Evolutionary conservation across 2,797 vertebrate species (phyloP).

Genomic region (Pseudotriccus pelzelni): DNA sequence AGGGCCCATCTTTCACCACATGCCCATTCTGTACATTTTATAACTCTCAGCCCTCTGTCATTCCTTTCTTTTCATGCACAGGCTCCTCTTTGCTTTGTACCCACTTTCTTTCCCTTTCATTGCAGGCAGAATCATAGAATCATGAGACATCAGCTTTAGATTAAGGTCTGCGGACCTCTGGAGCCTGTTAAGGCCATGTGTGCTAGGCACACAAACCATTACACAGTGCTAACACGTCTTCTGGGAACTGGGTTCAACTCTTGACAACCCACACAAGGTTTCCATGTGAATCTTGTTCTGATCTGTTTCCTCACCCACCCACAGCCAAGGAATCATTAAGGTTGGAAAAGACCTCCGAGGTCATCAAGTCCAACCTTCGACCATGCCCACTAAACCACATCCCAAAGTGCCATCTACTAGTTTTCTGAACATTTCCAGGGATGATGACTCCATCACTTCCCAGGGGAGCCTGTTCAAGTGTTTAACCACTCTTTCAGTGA

Average conservation of each 20-base stretch:
- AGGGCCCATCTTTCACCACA: background rate
- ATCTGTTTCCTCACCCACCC: background rate
- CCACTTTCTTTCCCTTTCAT: background rate
- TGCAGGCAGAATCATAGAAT: background rate
- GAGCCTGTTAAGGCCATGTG: background rate
- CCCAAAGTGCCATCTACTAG: background rate
- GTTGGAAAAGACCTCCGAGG: background rate
- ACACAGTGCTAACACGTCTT: background rate
- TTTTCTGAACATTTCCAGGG: background rate
- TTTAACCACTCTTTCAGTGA: background rate
- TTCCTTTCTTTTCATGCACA: background rate
- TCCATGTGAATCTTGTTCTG: background rate
- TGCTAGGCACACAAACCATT: background rate
- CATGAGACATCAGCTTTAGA: background rate
- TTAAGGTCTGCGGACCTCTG: background rate
- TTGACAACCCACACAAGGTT: background rate
- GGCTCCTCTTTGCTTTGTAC: rapidly evolving
- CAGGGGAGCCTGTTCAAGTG: background rate
- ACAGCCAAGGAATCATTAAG: background rate
- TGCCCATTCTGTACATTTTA: background rate
- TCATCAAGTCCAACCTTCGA: background rate
- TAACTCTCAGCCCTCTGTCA: background rate
- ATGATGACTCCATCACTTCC: background rate
- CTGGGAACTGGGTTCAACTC: background rate
- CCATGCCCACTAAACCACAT: background rate